Base-by-base conservation (phyloP, 2,797 vertebrate genomes). In the Podarcis lilfordi region DNA sequence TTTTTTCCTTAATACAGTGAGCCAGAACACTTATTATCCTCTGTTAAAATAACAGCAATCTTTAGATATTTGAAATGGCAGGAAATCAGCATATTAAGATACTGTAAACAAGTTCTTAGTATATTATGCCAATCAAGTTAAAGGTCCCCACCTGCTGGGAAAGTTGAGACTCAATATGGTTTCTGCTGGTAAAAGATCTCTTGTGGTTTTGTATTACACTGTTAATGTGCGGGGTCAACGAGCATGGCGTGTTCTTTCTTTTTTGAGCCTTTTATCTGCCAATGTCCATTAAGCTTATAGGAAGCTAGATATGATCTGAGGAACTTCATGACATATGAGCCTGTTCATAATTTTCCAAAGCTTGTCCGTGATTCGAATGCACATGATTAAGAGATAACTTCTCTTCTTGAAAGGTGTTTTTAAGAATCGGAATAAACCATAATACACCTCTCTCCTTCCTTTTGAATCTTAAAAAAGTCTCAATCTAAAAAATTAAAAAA, bases 221-320 rank as follows among this genome's bases (percentile, higher is more conserved):
- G n/a, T 77, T 80, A n/a, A 2, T 0, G 59, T 0, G 2, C 0
- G 0, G 77, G 25, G 71, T 25, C 23, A 35, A 59, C 1, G 9
- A 35, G 15, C 2, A 0, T 0, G 1, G 83, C 72, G 3, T 1
- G 50, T 55, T 55, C 85, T 78, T 84, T 66, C 64, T 75, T 82
- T 92, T 6, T 80, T 69, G 68, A 32, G 32, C 32, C 40, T 55
- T 29, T 75, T 85, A 83, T 64, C 43, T 86, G 45, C 64, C 68
- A 76, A 84, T 59, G 27, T 59, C 80, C 76, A 85, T 40, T 92
- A 87, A 88, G 82, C 85, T 94, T 88, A 72, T 76, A 75, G 87
- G 82, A 85, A 89, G 81, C 23, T 82, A 80, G 88, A 59, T 15
- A 45, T 66, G 32, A 50, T 43, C 21, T 64, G n/a, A 27, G 35